phyloP scores from a whole-genome alignment of 1,140 invertebrate species.

The Glossosoma conforme region DNA sequence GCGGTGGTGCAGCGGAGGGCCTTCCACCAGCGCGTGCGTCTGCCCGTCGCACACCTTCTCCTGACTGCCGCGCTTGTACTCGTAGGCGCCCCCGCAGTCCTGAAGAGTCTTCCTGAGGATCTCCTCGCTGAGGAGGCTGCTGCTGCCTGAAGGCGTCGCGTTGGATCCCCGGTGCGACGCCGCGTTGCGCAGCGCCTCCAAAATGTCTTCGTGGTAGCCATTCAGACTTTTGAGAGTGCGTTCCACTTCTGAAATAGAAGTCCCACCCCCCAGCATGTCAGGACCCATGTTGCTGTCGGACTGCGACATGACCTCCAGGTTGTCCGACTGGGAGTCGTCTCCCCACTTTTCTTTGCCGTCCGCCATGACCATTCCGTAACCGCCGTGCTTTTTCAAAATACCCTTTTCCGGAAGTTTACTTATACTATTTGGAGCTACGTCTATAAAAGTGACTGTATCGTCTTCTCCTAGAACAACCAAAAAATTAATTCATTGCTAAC shows the following conservation, averaged over 20 bases:
- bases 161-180: constrained; percentile 64
- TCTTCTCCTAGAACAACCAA: constrained; percentile 59
- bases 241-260: constrained; percentile 71
- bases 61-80: constrained; percentile 56
- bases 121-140: constrained; percentile 56
- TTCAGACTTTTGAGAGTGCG: constrained; percentile 79
- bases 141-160: constrained; percentile 56
- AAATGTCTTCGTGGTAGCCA: constrained; percentile 88
- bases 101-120: constrained; percentile 59
- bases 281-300: constrained; percentile 59
- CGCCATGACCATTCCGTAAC: constrained; percentile 66
- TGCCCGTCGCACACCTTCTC: constrained; percentile 63
- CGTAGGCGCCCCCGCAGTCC: constrained; percentile 56
- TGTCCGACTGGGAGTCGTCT: constrained; percentile 68
- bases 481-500: too few relatives aligned
- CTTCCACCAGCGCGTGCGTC: constrained; percentile 39
- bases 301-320: constrained; percentile 63
- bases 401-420: constrained; percentile 80
- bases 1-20: constrained; percentile 34
- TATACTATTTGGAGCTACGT: constrained; percentile 69
- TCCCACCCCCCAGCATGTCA: constrained; percentile 50
- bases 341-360: constrained; percentile 63
- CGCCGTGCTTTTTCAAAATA: constrained; percentile 78
- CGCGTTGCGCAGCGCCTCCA: constrained; percentile 79
- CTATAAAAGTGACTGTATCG: constrained; percentile 76